phyloP scores from a whole-genome alignment of 2,888 invertebrate species.

The Lochmaea capreae region DNA sequence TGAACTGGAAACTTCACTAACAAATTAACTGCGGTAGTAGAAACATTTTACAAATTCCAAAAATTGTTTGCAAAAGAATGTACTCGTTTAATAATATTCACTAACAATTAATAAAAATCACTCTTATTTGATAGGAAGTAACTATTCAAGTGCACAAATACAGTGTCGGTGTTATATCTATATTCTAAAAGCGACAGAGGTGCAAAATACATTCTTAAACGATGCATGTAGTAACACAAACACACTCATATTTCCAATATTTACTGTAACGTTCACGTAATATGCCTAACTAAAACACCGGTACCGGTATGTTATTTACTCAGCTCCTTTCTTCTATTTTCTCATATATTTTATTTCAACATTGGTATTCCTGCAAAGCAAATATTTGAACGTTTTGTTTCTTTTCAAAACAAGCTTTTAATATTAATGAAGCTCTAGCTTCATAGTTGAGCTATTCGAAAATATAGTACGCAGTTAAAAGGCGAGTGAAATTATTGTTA shows the following conservation, averaged over 20 bases:
- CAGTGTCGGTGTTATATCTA: slow-evolving; percentile 10
- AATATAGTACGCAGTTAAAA: background rate
- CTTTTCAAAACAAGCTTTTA: slow-evolving; percentile 32
- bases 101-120: background rate
- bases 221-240: slow-evolving; percentile 11
- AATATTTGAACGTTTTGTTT: slow-evolving; percentile 39
- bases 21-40: no score
- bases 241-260: slow-evolving; percentile 24
- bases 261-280: slow-evolving; percentile 34
- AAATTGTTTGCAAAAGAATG: no score
- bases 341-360: slow-evolving; percentile 32
- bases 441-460: slow-evolving; percentile 16
- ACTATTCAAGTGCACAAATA: background rate
- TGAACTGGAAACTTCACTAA: no score
- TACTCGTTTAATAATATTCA: background rate
- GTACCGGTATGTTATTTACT: slow-evolving; percentile 27
- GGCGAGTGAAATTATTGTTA: background rate
- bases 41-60: no score
- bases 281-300: slow-evolving; percentile 29
- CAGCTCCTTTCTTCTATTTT: slow-evolving; percentile 12
- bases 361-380: slow-evolving; percentile 37
- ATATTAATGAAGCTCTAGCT: slow-evolving; percentile 34
- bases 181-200: slow-evolving; percentile 2
- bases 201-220: slow-evolving; percentile 11
- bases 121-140: slow-evolving; percentile 5